phyloP scores from a whole-genome alignment of 2,888 invertebrate species.

The Bombylius major region DNA sequence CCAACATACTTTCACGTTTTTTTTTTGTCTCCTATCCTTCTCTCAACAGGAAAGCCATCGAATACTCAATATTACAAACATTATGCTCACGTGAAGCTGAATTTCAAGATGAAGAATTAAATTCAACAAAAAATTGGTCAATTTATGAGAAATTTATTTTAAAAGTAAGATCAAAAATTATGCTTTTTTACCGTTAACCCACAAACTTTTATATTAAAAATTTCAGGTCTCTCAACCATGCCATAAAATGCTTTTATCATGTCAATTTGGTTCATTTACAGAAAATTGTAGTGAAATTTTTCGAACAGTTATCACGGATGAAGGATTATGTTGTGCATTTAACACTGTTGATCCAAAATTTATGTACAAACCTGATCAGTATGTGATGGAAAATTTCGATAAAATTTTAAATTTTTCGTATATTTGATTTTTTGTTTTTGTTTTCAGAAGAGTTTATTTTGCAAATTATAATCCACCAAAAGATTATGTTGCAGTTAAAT shows the following conservation, averaged over 20 bases:
- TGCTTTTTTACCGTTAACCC: neutral
- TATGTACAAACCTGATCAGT: constrained; percentile 37
- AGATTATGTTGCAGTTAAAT: constrained; percentile 49
- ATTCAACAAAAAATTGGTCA: constrained; percentile 21
- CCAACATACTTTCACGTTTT: no score
- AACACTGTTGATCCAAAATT: constrained; percentile 57
- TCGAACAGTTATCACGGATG: constrained; percentile 64
- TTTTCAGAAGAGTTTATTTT: neutral
- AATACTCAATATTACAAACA: constrained; percentile 24
- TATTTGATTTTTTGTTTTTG: neutral
- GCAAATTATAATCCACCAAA: neutral
- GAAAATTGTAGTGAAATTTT: constrained; percentile 55
- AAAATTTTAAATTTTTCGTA: no score
- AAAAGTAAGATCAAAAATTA: constrained; percentile 17
- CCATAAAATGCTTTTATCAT: constrained; percentile 52
- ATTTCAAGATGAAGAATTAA: neutral
- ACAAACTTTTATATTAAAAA: neutral
- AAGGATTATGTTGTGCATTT: constrained; percentile 74
- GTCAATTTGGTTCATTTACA: constrained; percentile 49
- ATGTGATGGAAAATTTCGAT: neutral
- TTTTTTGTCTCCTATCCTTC: no score
- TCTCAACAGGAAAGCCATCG: constrained; percentile 10
- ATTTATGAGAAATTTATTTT: constrained; percentile 22
- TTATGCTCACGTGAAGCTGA: constrained; percentile 21
- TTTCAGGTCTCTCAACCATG: constrained; percentile 60